Conservation (phyloP, 2,797 vertebrate genomes). For the Notoglanidium macrostoma region DNA sequence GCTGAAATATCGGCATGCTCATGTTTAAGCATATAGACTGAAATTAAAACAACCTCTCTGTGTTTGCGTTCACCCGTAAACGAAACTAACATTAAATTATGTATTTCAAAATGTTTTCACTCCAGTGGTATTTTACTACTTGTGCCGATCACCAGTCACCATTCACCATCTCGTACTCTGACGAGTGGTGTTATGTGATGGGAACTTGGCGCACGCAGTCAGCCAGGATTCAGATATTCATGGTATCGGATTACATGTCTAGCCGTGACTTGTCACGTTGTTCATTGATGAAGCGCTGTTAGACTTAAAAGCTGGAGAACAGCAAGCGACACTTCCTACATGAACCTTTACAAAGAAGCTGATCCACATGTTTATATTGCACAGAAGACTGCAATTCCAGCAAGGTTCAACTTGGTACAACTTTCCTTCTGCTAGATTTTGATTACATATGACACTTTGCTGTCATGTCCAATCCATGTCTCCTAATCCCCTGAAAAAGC, state of each 20-base stretch:
- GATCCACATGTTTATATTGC: background rate
- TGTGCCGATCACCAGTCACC: background rate
- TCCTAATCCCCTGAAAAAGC: constrained; percentile 53
- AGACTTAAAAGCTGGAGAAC: background rate
- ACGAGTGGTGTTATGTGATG: background rate
- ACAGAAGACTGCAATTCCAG: constrained; percentile 7
- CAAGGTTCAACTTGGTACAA: constrained; percentile 25
- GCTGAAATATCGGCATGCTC: background rate
- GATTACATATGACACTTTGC: constrained; percentile 21
- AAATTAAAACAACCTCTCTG: background rate
- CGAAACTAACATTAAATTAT: background rate
- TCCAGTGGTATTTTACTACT: background rate
- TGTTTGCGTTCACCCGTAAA: background rate
- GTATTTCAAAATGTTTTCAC: background rate
- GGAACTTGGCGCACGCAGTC: background rate
- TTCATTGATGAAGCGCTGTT: background rate
- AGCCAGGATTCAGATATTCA: background rate
- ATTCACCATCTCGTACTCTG: background rate
- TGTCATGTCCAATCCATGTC: constrained; percentile 44
- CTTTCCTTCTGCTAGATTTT: constrained; percentile 33
- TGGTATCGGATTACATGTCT: background rate
- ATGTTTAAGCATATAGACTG: background rate
- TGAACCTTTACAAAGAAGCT: background rate
- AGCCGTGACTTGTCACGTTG: background rate
- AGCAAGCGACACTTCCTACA: background rate